These are phyloP conservation scores for Mylabris sibirica DNA, from an alignment of 2,888 invertebrate genomes.

Conservation along the genomic window DNA sequence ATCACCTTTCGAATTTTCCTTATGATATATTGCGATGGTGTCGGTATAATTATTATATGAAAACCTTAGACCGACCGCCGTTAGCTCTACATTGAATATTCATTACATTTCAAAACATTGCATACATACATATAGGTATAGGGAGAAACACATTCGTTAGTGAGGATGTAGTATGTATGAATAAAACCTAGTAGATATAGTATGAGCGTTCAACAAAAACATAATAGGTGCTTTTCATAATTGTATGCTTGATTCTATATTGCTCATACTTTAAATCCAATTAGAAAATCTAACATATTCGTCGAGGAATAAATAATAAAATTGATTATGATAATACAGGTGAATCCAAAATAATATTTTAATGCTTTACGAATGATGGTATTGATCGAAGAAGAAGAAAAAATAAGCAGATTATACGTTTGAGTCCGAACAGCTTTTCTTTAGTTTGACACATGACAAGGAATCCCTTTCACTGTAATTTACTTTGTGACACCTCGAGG, in stretches of 20 bases:
- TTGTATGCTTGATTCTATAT: slow-evolving; percentile 40
- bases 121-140: slow-evolving; percentile 36
- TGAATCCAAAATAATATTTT: slow-evolving; percentile 24
- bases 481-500: slow-evolving; percentile 51
- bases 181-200: slow-evolving; percentile 35
- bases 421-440: slow-evolving; percentile 46
- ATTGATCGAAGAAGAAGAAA: slow-evolving; percentile 41
- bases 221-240: slow-evolving; percentile 39
- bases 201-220: slow-evolving; percentile 38
- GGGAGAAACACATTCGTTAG: slow-evolving; percentile 42
- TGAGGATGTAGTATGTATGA: slow-evolving; percentile 40
- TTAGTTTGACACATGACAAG: slow-evolving; percentile 54
- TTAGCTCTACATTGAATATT: slow-evolving; percentile 58
- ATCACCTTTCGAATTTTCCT: slow-evolving; percentile 56
- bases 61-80: slow-evolving; percentile 56
- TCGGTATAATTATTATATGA: slow-evolving; percentile 57
- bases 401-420: slow-evolving; percentile 47
- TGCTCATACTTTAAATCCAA: slow-evolving; percentile 21
- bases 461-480: slow-evolving; percentile 58
- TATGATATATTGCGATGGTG: slow-evolving; percentile 56
- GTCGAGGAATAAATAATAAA: not conserved
- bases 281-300: not conserved
- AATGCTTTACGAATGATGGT: slow-evolving; percentile 35
- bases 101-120: slow-evolving; percentile 55
- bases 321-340: not conserved